A percentile compares a stretch with the other conserved stretches of the same genome.
phyloP scores from a whole-genome alignment of 2,113 vertebrate genomes.

The Fukomys damarensis region DNA sequence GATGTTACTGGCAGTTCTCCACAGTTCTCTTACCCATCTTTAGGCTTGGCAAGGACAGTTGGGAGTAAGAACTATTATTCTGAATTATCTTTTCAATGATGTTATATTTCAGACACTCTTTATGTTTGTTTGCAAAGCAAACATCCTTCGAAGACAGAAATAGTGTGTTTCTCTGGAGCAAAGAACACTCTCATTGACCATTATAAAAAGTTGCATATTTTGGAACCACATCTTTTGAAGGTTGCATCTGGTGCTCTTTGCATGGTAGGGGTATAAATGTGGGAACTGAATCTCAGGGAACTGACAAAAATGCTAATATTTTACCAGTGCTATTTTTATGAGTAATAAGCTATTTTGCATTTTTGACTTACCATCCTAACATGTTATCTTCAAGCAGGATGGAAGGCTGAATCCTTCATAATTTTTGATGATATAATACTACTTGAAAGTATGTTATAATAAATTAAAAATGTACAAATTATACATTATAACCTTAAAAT shows the following conservation, averaged over 20 bases:
- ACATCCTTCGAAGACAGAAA: neutral
- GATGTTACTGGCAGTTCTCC: neutral
- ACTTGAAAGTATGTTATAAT: neutral
- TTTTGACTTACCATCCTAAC: neutral
- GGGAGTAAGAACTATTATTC: neutral
- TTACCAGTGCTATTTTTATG: neutral
- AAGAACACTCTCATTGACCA: neutral
- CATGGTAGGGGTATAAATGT: neutral
- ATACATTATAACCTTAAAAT: neutral
- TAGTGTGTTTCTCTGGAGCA: neutral
- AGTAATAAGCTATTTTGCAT: neutral
- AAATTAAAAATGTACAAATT: neutral
- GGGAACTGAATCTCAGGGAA: neutral
- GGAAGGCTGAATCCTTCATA: neutral
- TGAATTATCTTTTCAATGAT: neutral
- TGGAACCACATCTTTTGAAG: neutral
- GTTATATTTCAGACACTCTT: neutral
- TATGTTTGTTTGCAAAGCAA: neutral
- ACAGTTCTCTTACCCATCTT: neutral
- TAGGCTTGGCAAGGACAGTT: neutral
- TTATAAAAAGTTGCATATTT: neutral
- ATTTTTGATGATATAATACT: neutral
- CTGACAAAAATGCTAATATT: neutral
- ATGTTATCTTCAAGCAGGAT: neutral
- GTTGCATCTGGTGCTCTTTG: neutral